phyloP scores from a whole-genome alignment of 2,888 invertebrate genomes.

The Trachelus troglodyta region DNA sequence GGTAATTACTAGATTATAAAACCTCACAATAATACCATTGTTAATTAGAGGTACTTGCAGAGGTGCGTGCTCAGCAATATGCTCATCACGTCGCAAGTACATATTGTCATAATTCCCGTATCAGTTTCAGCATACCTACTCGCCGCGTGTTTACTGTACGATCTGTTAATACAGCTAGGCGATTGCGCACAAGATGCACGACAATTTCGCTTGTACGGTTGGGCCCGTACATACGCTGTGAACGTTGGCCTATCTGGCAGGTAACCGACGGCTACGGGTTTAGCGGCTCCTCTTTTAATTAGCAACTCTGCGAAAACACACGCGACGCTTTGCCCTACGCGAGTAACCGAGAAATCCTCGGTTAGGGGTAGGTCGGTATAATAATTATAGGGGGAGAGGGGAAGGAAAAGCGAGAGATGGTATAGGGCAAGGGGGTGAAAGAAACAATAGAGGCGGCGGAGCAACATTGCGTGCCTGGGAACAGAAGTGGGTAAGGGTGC shows the following conservation, averaged over 20 bases:
- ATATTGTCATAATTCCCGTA: not conserved
- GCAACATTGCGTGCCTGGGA: not conserved
- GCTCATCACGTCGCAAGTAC: not conserved
- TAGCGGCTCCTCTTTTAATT: constrained; percentile 6
- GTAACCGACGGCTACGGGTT: not conserved
- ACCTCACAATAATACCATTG: not conserved
- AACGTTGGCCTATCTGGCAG: not conserved
- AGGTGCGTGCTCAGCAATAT: not conserved
- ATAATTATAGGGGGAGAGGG: not conserved
- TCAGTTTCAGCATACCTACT: not conserved
- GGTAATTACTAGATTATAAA: constrained; percentile 10
- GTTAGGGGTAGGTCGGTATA: not conserved
- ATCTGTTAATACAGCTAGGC: not conserved
- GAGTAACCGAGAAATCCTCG: not conserved
- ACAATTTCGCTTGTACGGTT: not conserved
- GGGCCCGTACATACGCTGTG: not conserved
- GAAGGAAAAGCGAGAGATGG: not conserved
- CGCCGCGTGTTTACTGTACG: not conserved
- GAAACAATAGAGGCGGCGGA: not conserved
- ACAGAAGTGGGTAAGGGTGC: not conserved
- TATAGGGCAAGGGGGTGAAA: not conserved
- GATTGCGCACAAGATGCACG: not conserved
- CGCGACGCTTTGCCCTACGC: not conserved
- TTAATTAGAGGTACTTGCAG: not conserved
- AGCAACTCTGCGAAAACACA: not conserved